Conservation (phyloP, 2,113 vertebrate genomes). For the Motacilla alba region DNA sequence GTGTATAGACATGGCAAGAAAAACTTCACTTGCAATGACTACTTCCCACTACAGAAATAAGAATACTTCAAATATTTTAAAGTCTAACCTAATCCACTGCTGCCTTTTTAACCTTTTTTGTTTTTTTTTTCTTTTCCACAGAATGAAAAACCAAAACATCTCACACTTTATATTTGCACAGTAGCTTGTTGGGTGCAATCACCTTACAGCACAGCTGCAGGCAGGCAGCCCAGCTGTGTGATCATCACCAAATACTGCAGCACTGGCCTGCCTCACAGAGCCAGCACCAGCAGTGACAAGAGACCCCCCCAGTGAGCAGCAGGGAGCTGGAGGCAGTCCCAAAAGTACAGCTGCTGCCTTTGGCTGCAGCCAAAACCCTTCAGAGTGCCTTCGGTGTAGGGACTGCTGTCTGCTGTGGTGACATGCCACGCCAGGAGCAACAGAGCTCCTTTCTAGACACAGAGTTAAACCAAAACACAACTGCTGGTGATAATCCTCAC, state of each 20-base stretch:
- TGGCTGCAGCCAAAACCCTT: background rate
- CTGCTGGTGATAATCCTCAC: fast-evolving
- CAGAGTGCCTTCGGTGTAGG: background rate
- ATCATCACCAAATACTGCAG: background rate
- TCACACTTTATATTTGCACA: background rate
- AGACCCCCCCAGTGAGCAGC: fast-evolving
- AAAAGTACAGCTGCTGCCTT: background rate
- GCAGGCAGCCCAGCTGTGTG: background rate
- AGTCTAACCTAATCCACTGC: background rate
- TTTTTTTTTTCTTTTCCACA: background rate
- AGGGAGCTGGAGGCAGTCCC: background rate
- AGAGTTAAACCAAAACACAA: background rate
- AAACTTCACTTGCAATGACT: background rate
- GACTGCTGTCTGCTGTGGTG: background rate
- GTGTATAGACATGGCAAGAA: background rate
- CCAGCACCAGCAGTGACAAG: fast-evolving
- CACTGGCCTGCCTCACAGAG: background rate
- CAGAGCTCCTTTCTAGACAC: background rate
- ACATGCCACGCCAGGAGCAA: fast-evolving
- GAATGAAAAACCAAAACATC: background rate
- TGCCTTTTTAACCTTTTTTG: background rate
- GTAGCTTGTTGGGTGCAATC: background rate
- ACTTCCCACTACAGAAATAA: background rate
- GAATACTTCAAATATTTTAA: background rate
- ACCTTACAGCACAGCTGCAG: background rate